These are phyloP conservation scores for Antennarius maculatus DNA, from an alignment of 2,797 vertebrate genomes.

Conservation along the genomic window DNA sequence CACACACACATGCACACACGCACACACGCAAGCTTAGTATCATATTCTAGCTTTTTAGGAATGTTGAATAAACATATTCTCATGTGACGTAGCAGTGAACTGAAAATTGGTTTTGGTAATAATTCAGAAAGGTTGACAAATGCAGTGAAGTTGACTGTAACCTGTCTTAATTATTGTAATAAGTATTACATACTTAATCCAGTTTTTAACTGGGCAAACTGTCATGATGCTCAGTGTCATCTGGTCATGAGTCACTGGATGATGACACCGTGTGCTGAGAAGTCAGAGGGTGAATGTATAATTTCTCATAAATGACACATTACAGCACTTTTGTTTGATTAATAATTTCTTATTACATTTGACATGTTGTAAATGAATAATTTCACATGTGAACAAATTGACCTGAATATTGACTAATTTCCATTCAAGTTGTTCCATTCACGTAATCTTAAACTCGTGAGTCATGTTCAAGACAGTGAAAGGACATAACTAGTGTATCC, in stretches of 20 bases:
- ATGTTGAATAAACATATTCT: not conserved
- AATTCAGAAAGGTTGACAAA: not conserved
- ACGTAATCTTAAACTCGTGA: not conserved
- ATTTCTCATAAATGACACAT: not conserved
- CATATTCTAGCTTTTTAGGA: not conserved
- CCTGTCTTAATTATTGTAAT: not conserved
- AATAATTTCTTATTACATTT: too few species aligned
- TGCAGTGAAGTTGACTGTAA: not conserved
- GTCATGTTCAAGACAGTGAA: not conserved
- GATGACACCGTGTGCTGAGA: conserved; percentile 10
- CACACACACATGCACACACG: too few species aligned
- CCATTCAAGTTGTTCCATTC: not conserved
- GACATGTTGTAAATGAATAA: not conserved
- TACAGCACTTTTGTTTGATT: too few species aligned
- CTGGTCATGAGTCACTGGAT: conserved; percentile 39
- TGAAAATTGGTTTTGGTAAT: not conserved
- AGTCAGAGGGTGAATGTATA: conserved; percentile 9
- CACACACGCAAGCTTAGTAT: not conserved
- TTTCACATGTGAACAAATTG: not conserved
- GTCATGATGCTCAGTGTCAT: conserved; percentile 14
- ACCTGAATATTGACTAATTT: not conserved
- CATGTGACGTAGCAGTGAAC: not conserved
- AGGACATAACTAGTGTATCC: not conserved
- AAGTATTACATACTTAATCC: not conserved
- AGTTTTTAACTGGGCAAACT: not conserved